Evolutionary conservation across 2,113 vertebrate species (phyloP).

Genomic region (Cyprinodon variegatus): DNA sequence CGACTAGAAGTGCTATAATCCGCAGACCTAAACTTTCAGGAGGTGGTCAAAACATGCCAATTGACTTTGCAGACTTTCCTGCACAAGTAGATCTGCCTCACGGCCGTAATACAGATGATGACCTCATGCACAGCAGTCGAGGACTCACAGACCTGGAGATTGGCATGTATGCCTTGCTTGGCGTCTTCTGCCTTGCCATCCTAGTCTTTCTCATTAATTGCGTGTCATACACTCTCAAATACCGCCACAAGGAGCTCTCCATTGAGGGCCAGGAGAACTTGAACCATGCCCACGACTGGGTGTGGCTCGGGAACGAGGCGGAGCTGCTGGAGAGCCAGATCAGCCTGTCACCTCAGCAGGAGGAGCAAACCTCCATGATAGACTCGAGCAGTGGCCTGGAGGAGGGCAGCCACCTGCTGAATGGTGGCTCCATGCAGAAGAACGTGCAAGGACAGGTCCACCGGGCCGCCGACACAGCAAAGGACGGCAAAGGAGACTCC

Average conservation of each 20-base stretch:
- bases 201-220: constrained; percentile 97
- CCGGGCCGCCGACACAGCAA: constrained; percentile 68
- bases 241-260: constrained; percentile 93
- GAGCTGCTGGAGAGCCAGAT: constrained; percentile 87
- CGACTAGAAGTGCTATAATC: constrained; percentile 80
- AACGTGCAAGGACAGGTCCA: constrained; percentile 82
- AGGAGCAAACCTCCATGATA: constrained; percentile 86
- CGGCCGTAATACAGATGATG: constrained; percentile 76
- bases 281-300: constrained; percentile 96
- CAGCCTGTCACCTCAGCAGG: constrained; percentile 80
- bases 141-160: constrained; percentile 94
- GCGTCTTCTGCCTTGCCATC: constrained; percentile 96
- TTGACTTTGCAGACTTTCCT: constrained; percentile 91
- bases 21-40: constrained; percentile 77
- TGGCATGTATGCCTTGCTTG: constrained; percentile 96
- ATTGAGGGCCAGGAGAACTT: constrained; percentile 86
- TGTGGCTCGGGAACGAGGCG: constrained; percentile 93
- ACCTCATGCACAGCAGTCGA: constrained; percentile 80
- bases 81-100: constrained; percentile 88
- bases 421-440: constrained; percentile 81
- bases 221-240: constrained; percentile 91
- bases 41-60: constrained; percentile 82
- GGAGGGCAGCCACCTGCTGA: constrained; percentile 86
- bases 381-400: constrained; percentile 81
- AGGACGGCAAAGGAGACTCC: constrained; percentile 81